A percentile compares a stretch with the other conserved stretches of the same genome.
phyloP scores from a whole-genome alignment of 2,888 invertebrate species.

The Tipula lateralis region DNA sequence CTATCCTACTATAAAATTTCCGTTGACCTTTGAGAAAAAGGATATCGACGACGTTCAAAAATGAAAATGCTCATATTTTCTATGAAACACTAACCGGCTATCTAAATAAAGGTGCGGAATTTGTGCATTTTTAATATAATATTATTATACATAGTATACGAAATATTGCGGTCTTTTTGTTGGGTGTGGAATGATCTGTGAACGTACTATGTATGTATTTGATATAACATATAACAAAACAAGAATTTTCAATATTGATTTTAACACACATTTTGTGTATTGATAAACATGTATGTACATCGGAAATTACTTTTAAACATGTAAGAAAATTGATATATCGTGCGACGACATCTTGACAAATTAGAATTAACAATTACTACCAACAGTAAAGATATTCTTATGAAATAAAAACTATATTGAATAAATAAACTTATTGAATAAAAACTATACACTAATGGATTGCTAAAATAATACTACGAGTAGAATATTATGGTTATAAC shows the following conservation, averaged over 20 bases:
- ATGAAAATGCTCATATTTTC: not conserved
- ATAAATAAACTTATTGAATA: too few relatives aligned
- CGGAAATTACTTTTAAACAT: not conserved
- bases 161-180: not conserved
- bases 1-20: not conserved
- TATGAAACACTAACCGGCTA: not conserved
- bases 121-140: not conserved
- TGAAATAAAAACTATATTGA: too few relatives aligned
- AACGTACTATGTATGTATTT: not conserved
- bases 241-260: not conserved
- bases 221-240: not conserved
- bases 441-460: not conserved
- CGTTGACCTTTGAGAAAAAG: not conserved
- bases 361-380: not conserved
- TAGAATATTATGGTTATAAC: too few relatives aligned
- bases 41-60: not conserved
- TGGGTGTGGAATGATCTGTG: not conserved
- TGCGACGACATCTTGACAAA: not conserved
- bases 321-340: not conserved
- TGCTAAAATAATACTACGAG: too few relatives aligned
- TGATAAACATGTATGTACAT: not conserved
- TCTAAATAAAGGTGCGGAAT: conserved; percentile 14
- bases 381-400: not conserved
- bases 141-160: not conserved
- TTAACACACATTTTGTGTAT: not conserved